A percentile compares a stretch with the other conserved stretches of the same genome.
These are phyloP conservation scores for Phoxinus dragarum DNA, from an alignment of 2,797 vertebrate genomes.

Conservation along the genomic window DNA sequence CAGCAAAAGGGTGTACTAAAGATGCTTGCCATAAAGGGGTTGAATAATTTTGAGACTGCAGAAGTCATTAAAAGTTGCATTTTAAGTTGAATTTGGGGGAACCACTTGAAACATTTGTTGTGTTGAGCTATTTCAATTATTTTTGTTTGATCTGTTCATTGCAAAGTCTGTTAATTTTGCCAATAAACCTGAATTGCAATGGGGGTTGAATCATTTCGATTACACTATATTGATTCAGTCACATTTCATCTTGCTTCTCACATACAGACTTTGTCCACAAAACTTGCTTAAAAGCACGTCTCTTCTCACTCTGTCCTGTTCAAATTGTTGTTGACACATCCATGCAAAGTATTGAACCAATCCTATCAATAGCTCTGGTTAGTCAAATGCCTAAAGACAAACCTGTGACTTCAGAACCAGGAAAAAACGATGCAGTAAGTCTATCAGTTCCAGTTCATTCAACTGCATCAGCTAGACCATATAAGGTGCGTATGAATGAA, in stretches of 20 bases:
- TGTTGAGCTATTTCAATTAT: too few species aligned
- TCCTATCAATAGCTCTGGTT: not conserved
- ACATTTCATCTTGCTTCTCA: not conserved
- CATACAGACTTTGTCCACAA: not conserved
- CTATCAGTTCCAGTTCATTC: slow-evolving; percentile 17
- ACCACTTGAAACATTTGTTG: too few species aligned
- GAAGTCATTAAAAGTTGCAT: too few species aligned
- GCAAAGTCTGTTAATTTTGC: too few species aligned
- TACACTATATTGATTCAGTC: not conserved
- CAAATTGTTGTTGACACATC: slow-evolving; percentile 2
- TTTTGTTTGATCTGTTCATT: too few species aligned
- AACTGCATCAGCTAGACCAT: not conserved
- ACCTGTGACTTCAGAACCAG: not conserved
- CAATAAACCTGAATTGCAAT: too few species aligned
- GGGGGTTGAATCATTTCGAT: too few species aligned
- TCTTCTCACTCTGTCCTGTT: not conserved
- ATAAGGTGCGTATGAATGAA: not conserved
- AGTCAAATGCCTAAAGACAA: slow-evolving; percentile 14
- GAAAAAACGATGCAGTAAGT: not conserved
- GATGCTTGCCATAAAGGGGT: too few species aligned
- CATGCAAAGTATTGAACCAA: not conserved
- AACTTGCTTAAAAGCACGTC: not conserved
- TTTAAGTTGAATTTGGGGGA: too few species aligned
- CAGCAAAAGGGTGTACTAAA: too few species aligned
- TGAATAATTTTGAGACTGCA: too few species aligned